Percentiles rank a stretch among this genome's conserved stretches.
These are phyloP conservation scores for Puffinus mauretanicus DNA, from an alignment of 2,113 vertebrate species.

Conservation along the genomic window DNA sequence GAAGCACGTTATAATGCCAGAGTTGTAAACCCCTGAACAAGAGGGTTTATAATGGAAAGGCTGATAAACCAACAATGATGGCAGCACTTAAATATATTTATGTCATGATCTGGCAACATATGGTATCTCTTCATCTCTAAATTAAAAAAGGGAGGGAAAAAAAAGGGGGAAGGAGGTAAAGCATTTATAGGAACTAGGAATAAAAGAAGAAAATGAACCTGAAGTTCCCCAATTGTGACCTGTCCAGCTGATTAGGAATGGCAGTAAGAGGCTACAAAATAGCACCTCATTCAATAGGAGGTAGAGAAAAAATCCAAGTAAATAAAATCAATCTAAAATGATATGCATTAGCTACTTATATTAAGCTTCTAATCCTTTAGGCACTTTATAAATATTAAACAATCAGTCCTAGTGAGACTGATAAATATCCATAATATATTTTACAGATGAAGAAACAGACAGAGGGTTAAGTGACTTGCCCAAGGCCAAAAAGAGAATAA, in stretches of 20 bases:
- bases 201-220: neutral
- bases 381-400: conserved; percentile 69
- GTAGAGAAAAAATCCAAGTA: neutral
- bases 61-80: conserved; percentile 63
- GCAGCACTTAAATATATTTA: conserved; percentile 61
- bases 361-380: conserved; percentile 60
- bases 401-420: conserved; percentile 67
- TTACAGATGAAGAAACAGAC: conserved; percentile 59
- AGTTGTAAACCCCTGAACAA: conserved; percentile 47
- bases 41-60: conserved; percentile 49
- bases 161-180: neutral
- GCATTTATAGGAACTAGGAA: neutral
- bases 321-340: conserved; percentile 56
- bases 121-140: conserved; percentile 39
- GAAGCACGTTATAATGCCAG: neutral
- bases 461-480: conserved; percentile 56
- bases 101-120: conserved; percentile 51
- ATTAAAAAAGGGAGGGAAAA: conserved; percentile 11
- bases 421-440: conserved; percentile 67
- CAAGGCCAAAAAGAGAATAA: conserved; percentile 44
- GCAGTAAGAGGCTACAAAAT: neutral
- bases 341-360: conserved; percentile 45
- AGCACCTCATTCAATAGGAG: neutral
- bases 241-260: neutral
- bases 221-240: neutral